Evolutionary conservation across 2,113 vertebrate species (phyloP).

Genomic region (Maccullochella peelii): DNA sequence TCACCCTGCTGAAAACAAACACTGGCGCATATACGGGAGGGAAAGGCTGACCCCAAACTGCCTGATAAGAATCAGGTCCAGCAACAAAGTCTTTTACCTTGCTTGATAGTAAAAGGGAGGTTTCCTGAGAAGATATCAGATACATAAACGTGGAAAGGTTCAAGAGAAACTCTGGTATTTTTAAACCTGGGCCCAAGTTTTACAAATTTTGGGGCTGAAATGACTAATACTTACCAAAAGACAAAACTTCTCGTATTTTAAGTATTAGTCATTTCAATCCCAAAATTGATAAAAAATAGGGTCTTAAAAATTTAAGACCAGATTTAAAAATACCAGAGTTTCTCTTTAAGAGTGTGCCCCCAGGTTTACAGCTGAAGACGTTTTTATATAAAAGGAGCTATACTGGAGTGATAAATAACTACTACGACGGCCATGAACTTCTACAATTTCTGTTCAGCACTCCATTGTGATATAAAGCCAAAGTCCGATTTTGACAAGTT

Average conservation of each 20-base stretch:
- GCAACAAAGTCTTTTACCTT: conserved; percentile 5
- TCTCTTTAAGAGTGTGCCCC: background rate
- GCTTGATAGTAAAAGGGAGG: conserved; percentile 7
- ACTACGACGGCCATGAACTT: background rate
- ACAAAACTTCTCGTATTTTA: too few relatives aligned
- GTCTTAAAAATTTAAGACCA: too few relatives aligned
- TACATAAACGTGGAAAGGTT: background rate
- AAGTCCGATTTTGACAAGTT: background rate
- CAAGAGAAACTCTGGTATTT: too few relatives aligned
- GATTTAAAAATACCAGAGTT: too few relatives aligned
- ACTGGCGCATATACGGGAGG: conserved; percentile 3
- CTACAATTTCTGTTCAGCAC: background rate
- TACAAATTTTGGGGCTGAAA: too few relatives aligned
- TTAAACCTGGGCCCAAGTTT: too few relatives aligned
- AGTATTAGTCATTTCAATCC: too few relatives aligned
- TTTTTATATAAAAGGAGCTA: background rate
- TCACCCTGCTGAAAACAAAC: conserved; percentile 66
- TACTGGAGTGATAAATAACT: background rate
- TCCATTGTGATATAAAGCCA: background rate
- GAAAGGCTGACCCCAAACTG: conserved; percentile 41
- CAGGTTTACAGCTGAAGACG: background rate
- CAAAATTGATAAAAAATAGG: too few relatives aligned
- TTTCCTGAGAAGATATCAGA: conserved; percentile 29
- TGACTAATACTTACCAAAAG: too few relatives aligned
- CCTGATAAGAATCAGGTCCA: conserved; percentile 58